These are phyloP conservation scores for Actinernus sp. DNA, from an alignment of 92 coral and sea anemone species.

Conservation along the genomic window DNA sequence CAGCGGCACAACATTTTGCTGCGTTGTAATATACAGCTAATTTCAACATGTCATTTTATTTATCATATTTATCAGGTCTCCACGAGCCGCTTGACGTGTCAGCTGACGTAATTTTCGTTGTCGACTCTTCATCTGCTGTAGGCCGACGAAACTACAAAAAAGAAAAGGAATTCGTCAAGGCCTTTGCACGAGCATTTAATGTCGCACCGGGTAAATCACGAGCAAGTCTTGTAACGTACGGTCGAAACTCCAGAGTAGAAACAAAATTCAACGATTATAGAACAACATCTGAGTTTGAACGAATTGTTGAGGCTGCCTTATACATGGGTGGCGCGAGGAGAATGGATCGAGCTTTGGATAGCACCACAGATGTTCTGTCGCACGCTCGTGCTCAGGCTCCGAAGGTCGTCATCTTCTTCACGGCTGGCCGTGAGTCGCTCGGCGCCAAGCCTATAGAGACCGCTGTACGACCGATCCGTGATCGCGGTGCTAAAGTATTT, in stretches of 20 bases:
- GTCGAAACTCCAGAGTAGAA: constrained; percentile 61
- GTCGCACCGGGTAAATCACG: constrained; percentile 75
- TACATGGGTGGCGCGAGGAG: constrained; percentile 76
- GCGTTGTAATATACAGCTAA: too few species aligned
- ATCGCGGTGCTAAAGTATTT: constrained; percentile 43
- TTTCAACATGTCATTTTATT: too few species aligned
- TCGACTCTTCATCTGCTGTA: constrained; percentile 85
- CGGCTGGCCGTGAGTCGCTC: constrained; percentile 14
- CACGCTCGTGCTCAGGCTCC: constrained; percentile 60
- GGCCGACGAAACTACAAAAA: constrained; percentile 35
- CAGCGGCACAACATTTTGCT: too few species aligned
- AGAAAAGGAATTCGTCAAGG: constrained; percentile 69
- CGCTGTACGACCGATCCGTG: constrained; percentile 36
- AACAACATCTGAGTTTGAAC: constrained; percentile 45
- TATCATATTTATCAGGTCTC: constrained; percentile 12
- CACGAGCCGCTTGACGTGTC: constrained; percentile 23
- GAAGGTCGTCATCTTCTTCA: constrained; percentile 68
- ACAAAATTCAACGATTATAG: constrained; percentile 62
- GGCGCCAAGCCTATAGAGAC: constrained; percentile 32
- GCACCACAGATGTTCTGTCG: constrained; percentile 46
- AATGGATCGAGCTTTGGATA: constrained; percentile 76
- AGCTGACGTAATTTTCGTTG: constrained; percentile 79
- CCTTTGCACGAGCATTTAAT: constrained; percentile 63
- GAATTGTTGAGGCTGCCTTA: constrained; percentile 58
- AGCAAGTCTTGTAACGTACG: constrained; percentile 75